Conservation (phyloP, 2,113 vertebrate species). For the Phrynosoma blainvillii region DNA sequence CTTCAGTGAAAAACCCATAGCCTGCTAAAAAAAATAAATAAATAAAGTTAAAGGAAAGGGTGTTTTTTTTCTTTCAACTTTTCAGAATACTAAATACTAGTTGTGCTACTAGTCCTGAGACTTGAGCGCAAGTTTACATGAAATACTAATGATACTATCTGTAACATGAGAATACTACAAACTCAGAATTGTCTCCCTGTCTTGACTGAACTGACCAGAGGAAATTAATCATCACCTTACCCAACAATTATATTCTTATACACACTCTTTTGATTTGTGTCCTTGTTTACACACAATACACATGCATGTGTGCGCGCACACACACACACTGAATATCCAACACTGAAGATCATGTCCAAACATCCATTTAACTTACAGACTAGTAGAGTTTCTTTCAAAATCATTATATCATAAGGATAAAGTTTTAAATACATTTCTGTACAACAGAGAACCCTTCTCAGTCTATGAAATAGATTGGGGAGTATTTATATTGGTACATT, state of each 20-base stretch:
- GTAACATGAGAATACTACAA: neutral
- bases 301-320: slow-evolving; percentile 37
- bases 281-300: slow-evolving; percentile 13
- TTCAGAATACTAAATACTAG: neutral
- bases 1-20: neutral
- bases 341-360: slow-evolving; percentile 45
- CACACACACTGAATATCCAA: slow-evolving; percentile 64
- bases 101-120: neutral
- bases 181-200: neutral
- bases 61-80: neutral
- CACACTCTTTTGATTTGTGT: slow-evolving; percentile 5
- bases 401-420: slow-evolving; percentile 45
- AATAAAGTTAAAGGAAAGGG: neutral
- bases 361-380: slow-evolving; percentile 42
- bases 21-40: neutral
- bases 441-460: slow-evolving; percentile 42
- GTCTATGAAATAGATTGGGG: slow-evolving; percentile 25
- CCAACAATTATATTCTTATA: neutral
- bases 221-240: neutral
- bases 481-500: slow-evolving; percentile 25
- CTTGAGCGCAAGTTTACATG: neutral
- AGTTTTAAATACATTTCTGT: slow-evolving; percentile 26
- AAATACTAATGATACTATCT: neutral
- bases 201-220: neutral
- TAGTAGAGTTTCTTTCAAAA: slow-evolving; percentile 59